Evolutionary conservation across 2,797 vertebrate species (phyloP), one percentile per base, ranked within the genome.

Genomic region (Poecilia velifera): DNA sequence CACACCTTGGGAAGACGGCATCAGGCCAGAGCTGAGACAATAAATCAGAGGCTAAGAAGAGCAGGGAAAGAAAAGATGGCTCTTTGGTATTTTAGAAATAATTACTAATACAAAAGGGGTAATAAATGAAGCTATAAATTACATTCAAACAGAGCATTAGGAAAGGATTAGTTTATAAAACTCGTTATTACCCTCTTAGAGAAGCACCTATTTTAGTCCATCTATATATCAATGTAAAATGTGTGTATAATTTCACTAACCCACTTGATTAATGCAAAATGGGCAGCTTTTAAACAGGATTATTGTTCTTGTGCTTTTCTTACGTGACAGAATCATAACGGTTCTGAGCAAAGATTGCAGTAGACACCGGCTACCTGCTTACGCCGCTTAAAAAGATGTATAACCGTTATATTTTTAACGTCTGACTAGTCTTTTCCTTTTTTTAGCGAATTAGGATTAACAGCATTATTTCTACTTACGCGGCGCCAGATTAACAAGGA

Each of bases 31-130:
- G 94, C 94, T 88, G 86, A 86, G 82, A 93, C 87, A 91, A 95
- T 99, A 99, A 98, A 99, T 99, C 97, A 98, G 95, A 88, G 87
- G 84, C 91, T 87, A 91, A 93, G 95, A 97, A 97, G 96, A 96
- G 96, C 96, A 96, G 91, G 95, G 96, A 95, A 96, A 96, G 96
- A 96, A 98, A 97, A 97, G 96, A 98, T 97, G 95, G 97, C 97
- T 97, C 97, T 99, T 97, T 98, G 97, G 97, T 99, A 98, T 99
- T 99, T 99, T 99, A 99, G 97, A 98, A 98, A 98, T 99, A 99
- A 99, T 99, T 99, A 99, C 98, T 97, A 97, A 98, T 96, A 98
- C 97, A 97, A 99, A 98, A 98, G 97, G 95, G 96, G 96, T 98
- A 99, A 99, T 98, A 97, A 96, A 98, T 96, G 96, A 97, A 96